Evolutionary conservation across 1,140 invertebrate species (phyloP), one percentile per base, ranked within the genome.

Genomic region (Campodea augens): DNA sequence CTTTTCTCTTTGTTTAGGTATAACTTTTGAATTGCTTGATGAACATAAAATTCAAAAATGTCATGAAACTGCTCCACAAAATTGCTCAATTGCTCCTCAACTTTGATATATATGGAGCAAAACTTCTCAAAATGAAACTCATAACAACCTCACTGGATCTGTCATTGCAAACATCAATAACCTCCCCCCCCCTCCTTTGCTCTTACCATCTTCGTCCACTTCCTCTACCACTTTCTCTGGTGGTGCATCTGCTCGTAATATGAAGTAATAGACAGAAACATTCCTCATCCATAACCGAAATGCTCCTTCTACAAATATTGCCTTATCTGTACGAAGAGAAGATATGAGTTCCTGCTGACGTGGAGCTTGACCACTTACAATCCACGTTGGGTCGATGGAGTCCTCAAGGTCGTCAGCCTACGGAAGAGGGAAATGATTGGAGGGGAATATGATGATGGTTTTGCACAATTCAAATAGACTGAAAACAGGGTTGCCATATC

Each of bases 341-440:
- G 63, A 55, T 12, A 98, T 57, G 19, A 98, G 62, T 27, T 75
- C 57, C 47, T 71, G 67, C 60, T 98, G 93, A 4, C 63, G 62
- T 23, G 71, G 69, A 63, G 83, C 86, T 58, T 91, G 88, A 0
- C 77, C 82, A 60, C 82, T 90, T 0, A 93, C 77, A 49, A 98
- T 84, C 87, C 90, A 98, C 0, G 90, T 95, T 54, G 89, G 73
- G 48, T 96, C 90, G 5, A 82, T 57, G 3, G 82, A 71, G 54
- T 85, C 79, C 51, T 74, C 65, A 21, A 90, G 61, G 50, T 81
- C 68, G 54, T 68, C 64, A 37, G 77, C 76, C 59, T 72, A 46
- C 54, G 66, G 72, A 38, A 10, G 27, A 10, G n/a, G n/a, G n/a
- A n/a, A n/a, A n/a, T n/a, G n/a, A n/a, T n/a, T n/a, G n/a, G n/a